These are phyloP conservation scores for Procavia capensis DNA, from an alignment of 2,113 vertebrate genomes.

Conservation along the genomic window DNA sequence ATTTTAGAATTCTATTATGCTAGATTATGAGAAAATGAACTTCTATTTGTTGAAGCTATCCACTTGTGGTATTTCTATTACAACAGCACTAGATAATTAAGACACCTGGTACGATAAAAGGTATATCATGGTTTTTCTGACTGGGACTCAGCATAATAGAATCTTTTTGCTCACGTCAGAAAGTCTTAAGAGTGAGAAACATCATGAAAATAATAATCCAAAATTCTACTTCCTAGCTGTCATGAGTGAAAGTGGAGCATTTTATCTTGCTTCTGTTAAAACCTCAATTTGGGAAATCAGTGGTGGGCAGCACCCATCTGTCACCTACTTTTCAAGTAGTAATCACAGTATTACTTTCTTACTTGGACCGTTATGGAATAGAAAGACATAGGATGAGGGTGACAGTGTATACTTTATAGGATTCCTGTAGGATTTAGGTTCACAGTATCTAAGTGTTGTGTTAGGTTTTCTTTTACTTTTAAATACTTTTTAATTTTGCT, in stretches of 20 bases:
- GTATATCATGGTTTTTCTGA: neutral
- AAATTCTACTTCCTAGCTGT: neutral
- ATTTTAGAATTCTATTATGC: too few species aligned
- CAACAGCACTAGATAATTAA: too few species aligned
- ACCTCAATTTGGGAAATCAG: neutral
- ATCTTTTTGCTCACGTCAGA: neutral
- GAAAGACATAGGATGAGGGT: neutral
- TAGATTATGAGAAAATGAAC: too few species aligned
- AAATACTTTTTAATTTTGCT: too few species aligned
- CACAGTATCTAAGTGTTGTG: neutral
- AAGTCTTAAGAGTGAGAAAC: neutral
- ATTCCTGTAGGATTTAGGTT: neutral
- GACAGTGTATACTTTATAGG: neutral
- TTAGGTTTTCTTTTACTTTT: neutral
- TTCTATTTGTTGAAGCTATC: too few species aligned
- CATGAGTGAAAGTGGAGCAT: neutral
- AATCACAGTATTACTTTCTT: neutral
- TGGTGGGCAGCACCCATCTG: neutral
- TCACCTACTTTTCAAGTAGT: neutral
- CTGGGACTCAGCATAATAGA: neutral
- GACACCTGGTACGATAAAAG: neutral
- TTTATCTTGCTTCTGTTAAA: neutral
- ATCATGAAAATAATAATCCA: neutral
- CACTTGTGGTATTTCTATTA: too few species aligned
- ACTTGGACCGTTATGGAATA: neutral